Conservation (phyloP, 2,113 vertebrate genomes). For the Gallinago undulata region DNA sequence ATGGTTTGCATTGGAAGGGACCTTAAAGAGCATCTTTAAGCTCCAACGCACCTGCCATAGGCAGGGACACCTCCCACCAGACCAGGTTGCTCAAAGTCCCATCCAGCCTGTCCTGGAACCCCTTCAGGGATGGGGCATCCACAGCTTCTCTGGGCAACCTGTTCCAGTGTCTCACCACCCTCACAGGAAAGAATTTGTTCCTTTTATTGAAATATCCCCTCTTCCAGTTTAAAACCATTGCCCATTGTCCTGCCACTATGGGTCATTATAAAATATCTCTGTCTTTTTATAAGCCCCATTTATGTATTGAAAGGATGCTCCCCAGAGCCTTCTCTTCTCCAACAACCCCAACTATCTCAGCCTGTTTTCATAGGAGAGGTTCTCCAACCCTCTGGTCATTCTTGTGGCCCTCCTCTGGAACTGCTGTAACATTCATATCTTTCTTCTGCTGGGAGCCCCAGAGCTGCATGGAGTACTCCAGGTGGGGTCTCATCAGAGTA, state of each 20-base stretch:
- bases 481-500: accelerated
- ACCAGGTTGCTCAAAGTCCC: not conserved
- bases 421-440: not conserved
- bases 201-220: not conserved
- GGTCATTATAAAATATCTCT: not conserved
- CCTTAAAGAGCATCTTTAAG: not conserved
- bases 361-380: not conserved
- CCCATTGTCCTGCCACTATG: not conserved
- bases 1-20: not conserved
- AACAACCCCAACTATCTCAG: not conserved
- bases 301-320: not conserved
- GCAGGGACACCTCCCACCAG: not conserved
- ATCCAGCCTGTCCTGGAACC: not conserved
- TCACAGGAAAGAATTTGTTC: not conserved
- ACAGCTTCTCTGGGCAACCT: not conserved
- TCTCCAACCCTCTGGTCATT: not conserved
- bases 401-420: not conserved
- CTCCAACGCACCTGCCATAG: not conserved
- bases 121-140: not conserved
- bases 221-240: not conserved
- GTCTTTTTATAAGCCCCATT: not conserved
- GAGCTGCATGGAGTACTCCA: not conserved
- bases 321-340: not conserved
- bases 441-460: not conserved
- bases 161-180: not conserved